A percentile compares a stretch with the other conserved stretches of the same genome.
Evolutionary conservation across 2,888 invertebrate species (phyloP).

Genomic region (Imbricaverruca yamaguchii): DNA sequence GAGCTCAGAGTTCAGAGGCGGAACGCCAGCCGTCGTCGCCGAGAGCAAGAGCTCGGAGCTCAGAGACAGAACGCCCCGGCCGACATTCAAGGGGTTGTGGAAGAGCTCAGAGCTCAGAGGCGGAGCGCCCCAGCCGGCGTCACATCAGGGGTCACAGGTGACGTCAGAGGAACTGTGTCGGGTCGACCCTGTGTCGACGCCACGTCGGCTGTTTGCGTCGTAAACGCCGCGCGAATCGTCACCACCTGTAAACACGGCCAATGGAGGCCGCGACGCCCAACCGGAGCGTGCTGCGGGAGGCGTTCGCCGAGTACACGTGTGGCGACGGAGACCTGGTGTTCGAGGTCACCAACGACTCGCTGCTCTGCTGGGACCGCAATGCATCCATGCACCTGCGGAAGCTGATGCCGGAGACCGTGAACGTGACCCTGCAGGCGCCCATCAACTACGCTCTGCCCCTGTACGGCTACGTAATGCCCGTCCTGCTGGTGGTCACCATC

Average conservation of each 20-base stretch:
- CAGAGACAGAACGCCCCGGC: too few relatives aligned
- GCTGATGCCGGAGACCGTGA: constrained; percentile 40
- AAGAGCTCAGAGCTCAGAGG: too few relatives aligned
- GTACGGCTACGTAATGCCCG: constrained; percentile 72
- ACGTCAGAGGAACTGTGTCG: too few relatives aligned
- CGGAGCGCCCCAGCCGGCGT: too few relatives aligned
- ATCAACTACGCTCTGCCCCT: constrained; percentile 59
- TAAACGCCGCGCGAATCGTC: too few relatives aligned
- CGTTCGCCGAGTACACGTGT: background rate
- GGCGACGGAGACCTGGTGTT: background rate
- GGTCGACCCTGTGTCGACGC: too few relatives aligned
- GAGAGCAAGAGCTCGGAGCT: too few relatives aligned
- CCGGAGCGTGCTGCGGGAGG: background rate
- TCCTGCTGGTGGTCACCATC: constrained; percentile 77
- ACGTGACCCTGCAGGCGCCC: constrained; percentile 59
- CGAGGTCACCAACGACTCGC: background rate
- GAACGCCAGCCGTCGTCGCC: too few relatives aligned
- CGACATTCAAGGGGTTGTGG: too few relatives aligned
- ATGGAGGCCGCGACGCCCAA: background rate
- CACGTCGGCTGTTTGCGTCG: too few relatives aligned
- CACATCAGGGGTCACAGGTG: too few relatives aligned
- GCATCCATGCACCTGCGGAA: background rate
- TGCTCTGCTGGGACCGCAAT: background rate
- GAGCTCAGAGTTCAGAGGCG: too few relatives aligned
- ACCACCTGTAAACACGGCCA: background rate